A percentile compares a stretch with the other conserved stretches of the same genome.
Conservation (phyloP, 1,140 invertebrate species). For the Platyscapa corneri region DNA sequence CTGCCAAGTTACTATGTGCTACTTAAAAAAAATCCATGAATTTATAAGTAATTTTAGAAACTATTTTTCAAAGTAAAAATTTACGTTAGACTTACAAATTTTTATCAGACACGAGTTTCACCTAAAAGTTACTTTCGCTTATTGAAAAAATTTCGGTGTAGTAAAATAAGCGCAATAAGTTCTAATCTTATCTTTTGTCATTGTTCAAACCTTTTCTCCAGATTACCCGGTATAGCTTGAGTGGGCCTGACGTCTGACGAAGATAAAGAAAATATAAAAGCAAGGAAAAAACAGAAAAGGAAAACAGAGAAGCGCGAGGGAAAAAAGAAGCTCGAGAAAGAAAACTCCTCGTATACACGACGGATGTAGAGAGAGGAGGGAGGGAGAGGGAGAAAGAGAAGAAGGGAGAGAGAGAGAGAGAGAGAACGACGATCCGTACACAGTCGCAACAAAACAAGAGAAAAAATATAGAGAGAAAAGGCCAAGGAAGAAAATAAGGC, state of each 20-base stretch:
- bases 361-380: too few species aligned
- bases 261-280: slow-evolving; percentile 48
- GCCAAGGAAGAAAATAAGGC: slow-evolving; percentile 23
- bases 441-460: slow-evolving; percentile 39
- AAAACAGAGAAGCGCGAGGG: not conserved
- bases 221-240: not conserved
- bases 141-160: not conserved
- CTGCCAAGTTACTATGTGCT: too few species aligned
- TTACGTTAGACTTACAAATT: too few species aligned
- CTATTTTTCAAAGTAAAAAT: not conserved
- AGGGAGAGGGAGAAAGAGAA: not conserved
- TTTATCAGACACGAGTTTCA: not conserved
- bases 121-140: not conserved
- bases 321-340: slow-evolving; percentile 27
- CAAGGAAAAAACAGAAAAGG: slow-evolving; percentile 39
- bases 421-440: slow-evolving; percentile 28
- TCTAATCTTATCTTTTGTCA: slow-evolving; percentile 39
- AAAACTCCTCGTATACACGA: slow-evolving; percentile 29
- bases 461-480: slow-evolving; percentile 40
- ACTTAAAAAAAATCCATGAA: too few species aligned
- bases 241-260: slow-evolving; percentile 14
- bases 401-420: not conserved
- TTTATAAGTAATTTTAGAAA: too few species aligned
- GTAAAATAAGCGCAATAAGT: not conserved
- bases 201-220: slow-evolving; percentile 40